Conservation (phyloP, 1,140 invertebrate species). For the Bicyclus anynana region DNA sequence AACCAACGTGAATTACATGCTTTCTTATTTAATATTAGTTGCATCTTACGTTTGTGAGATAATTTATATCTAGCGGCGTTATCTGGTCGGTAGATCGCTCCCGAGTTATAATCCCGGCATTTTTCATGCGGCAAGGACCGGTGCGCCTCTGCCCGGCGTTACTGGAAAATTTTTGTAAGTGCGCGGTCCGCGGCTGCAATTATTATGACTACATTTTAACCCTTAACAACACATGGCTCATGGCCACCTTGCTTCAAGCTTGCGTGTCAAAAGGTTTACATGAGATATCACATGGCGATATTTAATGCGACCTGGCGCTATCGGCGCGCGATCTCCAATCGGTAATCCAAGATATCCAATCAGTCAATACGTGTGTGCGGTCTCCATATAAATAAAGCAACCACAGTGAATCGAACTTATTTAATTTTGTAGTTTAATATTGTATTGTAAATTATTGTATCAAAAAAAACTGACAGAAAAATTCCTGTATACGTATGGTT, state of each 20-base stretch:
- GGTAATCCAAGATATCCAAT: constrained; percentile 28
- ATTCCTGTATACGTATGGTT: too few relatives aligned
- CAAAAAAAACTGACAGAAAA: too few relatives aligned
- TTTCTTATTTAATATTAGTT: constrained; percentile 76
- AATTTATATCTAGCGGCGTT: constrained; percentile 72
- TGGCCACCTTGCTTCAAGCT: constrained; percentile 14
- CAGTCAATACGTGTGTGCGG: constrained; percentile 29
- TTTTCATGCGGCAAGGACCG: constrained; percentile 61
- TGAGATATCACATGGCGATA: constrained; percentile 26
- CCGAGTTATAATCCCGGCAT: constrained; percentile 73
- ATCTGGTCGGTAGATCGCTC: constrained; percentile 66
- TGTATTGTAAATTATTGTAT: too few relatives aligned
- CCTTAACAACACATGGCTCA: constrained; percentile 15
- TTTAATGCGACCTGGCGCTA: constrained; percentile 22
- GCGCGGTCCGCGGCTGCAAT: constrained; percentile 54
- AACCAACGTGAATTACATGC: constrained; percentile 70
- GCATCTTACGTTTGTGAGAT: constrained; percentile 68
- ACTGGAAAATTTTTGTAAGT: constrained; percentile 64
- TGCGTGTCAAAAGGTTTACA: constrained; percentile 32
- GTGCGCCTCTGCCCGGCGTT: constrained; percentile 38
- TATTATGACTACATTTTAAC: constrained; percentile 40
- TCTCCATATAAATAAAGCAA: constrained; percentile 10
- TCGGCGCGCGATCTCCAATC: constrained; percentile 23
- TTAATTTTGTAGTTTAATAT: neutral
- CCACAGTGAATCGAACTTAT: neutral